phyloP scores from a whole-genome alignment of 2,113 vertebrate species.

The Limnothrissa miodon region DNA sequence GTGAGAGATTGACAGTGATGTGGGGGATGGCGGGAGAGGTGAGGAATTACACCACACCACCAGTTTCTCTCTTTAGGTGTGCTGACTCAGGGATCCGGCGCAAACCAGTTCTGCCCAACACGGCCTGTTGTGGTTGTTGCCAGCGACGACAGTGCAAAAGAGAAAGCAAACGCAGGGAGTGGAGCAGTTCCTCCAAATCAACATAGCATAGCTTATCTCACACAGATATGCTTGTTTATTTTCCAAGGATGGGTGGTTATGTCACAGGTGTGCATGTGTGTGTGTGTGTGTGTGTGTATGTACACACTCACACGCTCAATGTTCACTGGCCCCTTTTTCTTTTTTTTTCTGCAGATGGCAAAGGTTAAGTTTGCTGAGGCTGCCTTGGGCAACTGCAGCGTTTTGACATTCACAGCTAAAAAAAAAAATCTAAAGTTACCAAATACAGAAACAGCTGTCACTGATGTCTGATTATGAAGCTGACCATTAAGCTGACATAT shows the following conservation, averaged over 20 bases:
- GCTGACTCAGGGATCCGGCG: background rate
- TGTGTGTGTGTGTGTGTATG: background rate
- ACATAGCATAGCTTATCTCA: background rate
- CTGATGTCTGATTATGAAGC: background rate
- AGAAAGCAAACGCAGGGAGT: background rate
- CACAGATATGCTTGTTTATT: conserved; percentile 1
- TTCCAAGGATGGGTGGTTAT: background rate
- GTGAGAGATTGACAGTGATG: background rate
- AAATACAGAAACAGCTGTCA: background rate
- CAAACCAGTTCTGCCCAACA: background rate
- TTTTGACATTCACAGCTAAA: background rate
- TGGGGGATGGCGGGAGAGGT: no score
- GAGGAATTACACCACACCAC: background rate
- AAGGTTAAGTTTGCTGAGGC: background rate
- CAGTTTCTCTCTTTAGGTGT: background rate
- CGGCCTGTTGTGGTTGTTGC: background rate
- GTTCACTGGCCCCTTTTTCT: background rate
- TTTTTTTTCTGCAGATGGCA: background rate
- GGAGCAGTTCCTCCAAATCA: background rate
- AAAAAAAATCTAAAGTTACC: background rate
- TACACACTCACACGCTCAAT: background rate
- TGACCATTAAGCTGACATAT: no score
- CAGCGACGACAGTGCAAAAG: background rate
- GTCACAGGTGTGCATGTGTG: background rate
- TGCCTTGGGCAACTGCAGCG: background rate